Evolutionary conservation across 92 coral and sea anemone genomes (phyloP).

Genomic region (Epizoanthus illoricatus): DNA sequence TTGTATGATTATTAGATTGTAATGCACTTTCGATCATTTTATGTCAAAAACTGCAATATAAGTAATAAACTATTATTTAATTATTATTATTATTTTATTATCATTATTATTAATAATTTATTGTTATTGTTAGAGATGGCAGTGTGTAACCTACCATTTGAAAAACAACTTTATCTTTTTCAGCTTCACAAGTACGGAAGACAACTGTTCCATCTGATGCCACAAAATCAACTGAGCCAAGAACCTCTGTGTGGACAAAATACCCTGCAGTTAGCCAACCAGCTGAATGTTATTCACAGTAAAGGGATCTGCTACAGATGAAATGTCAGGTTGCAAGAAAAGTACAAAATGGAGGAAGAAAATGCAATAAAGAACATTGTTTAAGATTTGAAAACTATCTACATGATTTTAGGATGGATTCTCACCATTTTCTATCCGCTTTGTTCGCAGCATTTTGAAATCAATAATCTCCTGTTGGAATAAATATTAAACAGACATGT

Average conservation of each 20-base stretch:
- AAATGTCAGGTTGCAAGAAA: too few species aligned
- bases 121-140: not conserved
- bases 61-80: too few species aligned
- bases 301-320: too few species aligned
- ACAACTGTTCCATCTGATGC: slow-evolving; percentile 92
- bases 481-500: not conserved
- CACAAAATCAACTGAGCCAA: slow-evolving; percentile 88
- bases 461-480: slow-evolving; percentile 92
- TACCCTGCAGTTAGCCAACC: not conserved
- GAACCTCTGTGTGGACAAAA: slow-evolving; percentile 54
- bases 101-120: not conserved
- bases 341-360: too few species aligned
- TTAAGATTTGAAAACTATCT: not conserved
- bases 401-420: not conserved
- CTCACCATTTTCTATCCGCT: slow-evolving; percentile 87
- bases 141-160: slow-evolving; percentile 77
- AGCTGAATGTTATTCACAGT: not conserved
- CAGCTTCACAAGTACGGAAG: slow-evolving; percentile 87
- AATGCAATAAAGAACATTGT: not conserved
- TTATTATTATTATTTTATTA: not conserved
- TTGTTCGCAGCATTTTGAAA: slow-evolving; percentile 76
- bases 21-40: too few species aligned
- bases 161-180: slow-evolving; percentile 86
- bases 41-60: too few species aligned
- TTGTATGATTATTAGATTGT: too few species aligned